Base-by-base conservation (phyloP, 2,888 invertebrate genomes). In the Amblyjoppa proteus region DNA sequence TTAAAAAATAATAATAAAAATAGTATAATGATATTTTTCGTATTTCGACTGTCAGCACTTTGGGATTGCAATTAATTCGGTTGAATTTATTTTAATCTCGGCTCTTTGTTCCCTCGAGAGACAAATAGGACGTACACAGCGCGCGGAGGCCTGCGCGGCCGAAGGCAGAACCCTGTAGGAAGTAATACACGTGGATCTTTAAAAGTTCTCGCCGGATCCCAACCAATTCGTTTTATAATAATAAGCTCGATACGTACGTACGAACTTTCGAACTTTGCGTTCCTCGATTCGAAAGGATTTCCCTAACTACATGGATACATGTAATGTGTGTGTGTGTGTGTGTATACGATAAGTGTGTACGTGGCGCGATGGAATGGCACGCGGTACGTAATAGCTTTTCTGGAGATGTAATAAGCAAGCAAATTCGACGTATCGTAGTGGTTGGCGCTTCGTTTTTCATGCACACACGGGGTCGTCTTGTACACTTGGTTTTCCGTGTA, bases 391-490 rank as follows among this genome's bases (percentile, higher is more conserved):
- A 85, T 85, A 66, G 78, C 84, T 81, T 85, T 85, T 85, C 84
- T 81, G 84, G 81, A 85, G 84, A 78, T 85, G 81, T 81, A 85
- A 85, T 85, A 75, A 85, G 81, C 81, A 64, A 81, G 77, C 77
- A 75, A 64, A 49, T 53, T 68, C 77, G 77, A 68, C 73, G 84
- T 80, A 76, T 71, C 51, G 73, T 78, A 34, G 80, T 80, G 66
- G 75, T 58, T 56, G 77, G 77, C 76, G 56, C 74, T 51, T 77
- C 80, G 80, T 80, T 75, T 70, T 58, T 45, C 73, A 66, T 16
- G 41, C 31, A 74, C 9, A 73, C 61, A 56, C 41, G 25, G 28
- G 20, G 51, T 3, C 16, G 45, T 16, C 3, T 13, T 80, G 34
- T n/a, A 28, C 53, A 41, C 61, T 34, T 31, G 13, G 61, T 61